Conservation (phyloP, 2,888 invertebrate genomes). For the Phengaris alcon region DNA sequence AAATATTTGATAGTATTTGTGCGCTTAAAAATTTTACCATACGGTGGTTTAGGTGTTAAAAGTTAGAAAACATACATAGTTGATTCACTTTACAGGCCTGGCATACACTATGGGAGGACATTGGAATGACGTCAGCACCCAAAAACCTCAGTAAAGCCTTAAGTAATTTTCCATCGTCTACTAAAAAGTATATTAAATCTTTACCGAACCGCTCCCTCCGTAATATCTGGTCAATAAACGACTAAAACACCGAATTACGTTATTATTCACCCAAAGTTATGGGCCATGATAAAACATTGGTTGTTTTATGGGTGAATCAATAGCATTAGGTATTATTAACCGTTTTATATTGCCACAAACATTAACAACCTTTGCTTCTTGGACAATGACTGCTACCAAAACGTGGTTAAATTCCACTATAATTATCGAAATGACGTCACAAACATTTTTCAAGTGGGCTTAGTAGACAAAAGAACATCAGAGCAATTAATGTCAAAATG, state of each 20-base stretch:
- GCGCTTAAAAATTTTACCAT: no score
- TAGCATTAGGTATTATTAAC: constrained; percentile 45
- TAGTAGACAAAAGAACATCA: no score
- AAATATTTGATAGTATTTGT: no score
- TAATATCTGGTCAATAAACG: constrained; percentile 54
- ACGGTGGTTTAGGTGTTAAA: no score
- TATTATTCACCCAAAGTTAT: constrained; percentile 65
- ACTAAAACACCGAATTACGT: constrained; percentile 48
- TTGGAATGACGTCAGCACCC: not conserved
- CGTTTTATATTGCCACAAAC: constrained; percentile 35
- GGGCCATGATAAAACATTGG: constrained; percentile 58
- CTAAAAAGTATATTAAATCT: constrained; percentile 30
- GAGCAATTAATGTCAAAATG: no score
- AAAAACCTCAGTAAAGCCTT: not conserved
- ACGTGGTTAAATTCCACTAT: not conserved
- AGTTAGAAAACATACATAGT: no score
- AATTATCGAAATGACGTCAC: not conserved
- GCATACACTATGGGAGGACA: no score
- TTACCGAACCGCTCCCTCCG: constrained; percentile 15
- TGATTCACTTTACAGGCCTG: no score
- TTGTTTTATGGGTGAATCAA: constrained; percentile 62
- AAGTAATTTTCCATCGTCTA: constrained; percentile 9
- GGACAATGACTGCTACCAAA: not conserved
- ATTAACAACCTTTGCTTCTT: constrained; percentile 10
- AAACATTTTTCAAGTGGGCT: not conserved